These are phyloP conservation scores for Zaprionus gabonicus DNA, from an alignment of 1,140 invertebrate genomes.

Conservation along the genomic window DNA sequence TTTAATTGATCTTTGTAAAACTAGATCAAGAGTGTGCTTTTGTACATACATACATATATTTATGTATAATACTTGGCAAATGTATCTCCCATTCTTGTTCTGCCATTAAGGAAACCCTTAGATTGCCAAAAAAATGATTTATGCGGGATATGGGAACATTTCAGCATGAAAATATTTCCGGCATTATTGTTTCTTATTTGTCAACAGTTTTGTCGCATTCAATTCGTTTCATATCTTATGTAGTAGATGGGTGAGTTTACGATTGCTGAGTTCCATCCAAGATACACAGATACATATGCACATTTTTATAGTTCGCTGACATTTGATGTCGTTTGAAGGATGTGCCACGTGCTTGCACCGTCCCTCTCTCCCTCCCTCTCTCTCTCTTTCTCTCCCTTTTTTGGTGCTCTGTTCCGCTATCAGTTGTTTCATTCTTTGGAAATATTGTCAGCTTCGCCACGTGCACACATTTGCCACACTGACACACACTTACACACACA, in stretches of 20 bases:
- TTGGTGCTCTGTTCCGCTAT: neutral
- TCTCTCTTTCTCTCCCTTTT: neutral
- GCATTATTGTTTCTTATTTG: slow-evolving; percentile 8
- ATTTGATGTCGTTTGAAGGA: slow-evolving; percentile 71
- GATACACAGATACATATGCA: slow-evolving; percentile 39
- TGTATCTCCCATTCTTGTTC: neutral
- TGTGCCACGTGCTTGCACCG: slow-evolving; percentile 4
- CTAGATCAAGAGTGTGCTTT: no score
- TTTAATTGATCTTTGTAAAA: no score
- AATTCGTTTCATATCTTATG: slow-evolving; percentile 33
- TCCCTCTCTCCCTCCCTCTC: neutral
- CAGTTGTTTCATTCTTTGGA: slow-evolving; percentile 22
- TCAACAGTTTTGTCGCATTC: slow-evolving; percentile 38
- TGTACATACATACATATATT: no score
- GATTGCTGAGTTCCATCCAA: slow-evolving; percentile 35
- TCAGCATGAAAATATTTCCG: neutral
- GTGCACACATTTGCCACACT: slow-evolving; percentile 29
- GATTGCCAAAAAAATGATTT: neutral
- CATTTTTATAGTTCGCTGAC: slow-evolving; percentile 72
- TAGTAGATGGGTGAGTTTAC: slow-evolving; percentile 36
- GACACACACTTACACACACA: neutral
- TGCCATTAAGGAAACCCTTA: neutral
- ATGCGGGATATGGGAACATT: neutral
- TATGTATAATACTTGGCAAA: no score
- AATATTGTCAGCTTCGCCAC: slow-evolving; percentile 58